Evolutionary conservation across 2,113 vertebrate species (phyloP).

Genomic region (Symphodus melops): DNA sequence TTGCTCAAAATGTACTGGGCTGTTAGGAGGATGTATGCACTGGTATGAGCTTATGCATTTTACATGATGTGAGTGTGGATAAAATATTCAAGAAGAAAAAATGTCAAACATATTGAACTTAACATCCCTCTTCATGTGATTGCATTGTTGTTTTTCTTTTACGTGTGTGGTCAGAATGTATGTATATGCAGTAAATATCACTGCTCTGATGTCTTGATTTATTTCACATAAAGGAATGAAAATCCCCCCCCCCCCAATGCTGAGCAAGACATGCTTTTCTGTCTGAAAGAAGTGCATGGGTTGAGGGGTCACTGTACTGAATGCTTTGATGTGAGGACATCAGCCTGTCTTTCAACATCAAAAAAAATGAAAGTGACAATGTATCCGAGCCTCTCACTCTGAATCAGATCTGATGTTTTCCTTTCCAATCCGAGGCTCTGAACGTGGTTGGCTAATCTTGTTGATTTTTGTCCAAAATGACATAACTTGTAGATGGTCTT

Average conservation of each 20-base stretch:
- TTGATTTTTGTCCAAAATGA: neutral
- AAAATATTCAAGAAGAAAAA: neutral
- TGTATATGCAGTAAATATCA: neutral
- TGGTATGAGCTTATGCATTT: constrained; percentile 39
- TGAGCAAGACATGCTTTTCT: constrained; percentile 17
- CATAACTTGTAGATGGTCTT: neutral
- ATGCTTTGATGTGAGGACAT: constrained; percentile 55
- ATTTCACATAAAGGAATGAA: constrained; percentile 4
- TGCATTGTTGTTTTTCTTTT: neutral
- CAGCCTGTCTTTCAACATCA: constrained; percentile 64
- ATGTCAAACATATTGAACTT: neutral
- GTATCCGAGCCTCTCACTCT: constrained; percentile 42
- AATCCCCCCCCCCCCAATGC: constrained; percentile 23
- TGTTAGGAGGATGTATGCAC: constrained; percentile 37
- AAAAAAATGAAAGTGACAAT: constrained; percentile 56
- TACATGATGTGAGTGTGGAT: constrained; percentile 24
- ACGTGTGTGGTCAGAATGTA: neutral
- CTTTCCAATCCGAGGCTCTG: constrained; percentile 13
- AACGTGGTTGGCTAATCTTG: neutral
- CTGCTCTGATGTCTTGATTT: neutral
- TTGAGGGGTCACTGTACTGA: constrained; percentile 30
- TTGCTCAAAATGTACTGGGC: constrained; percentile 12
- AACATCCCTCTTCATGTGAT: neutral
- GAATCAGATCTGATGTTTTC: constrained; percentile 33
- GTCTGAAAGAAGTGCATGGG: constrained; percentile 30